Conservation (phyloP, 2,888 invertebrate species). For the Hemithea aestivaria region DNA sequence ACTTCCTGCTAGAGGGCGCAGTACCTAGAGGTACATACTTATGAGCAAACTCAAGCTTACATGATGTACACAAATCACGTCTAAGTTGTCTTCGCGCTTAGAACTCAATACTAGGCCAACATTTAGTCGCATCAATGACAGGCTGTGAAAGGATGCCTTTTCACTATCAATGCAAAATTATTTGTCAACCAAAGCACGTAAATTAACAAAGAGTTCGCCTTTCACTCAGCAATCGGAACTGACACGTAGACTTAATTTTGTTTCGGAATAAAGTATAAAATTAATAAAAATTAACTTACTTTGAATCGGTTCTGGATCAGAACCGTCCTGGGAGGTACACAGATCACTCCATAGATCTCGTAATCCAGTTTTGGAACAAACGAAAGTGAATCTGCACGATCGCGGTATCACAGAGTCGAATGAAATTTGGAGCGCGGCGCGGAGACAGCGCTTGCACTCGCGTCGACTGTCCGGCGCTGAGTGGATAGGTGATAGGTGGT, state of each 20-base stretch:
- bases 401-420: constrained; percentile 5
- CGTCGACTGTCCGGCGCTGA: constrained; percentile 49
- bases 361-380: constrained; percentile 44
- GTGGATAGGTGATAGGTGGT: constrained; percentile 29
- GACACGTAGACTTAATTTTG: constrained; percentile 71
- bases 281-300: constrained; percentile 51
- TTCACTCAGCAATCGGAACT: constrained; percentile 71
- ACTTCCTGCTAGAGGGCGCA: no score
- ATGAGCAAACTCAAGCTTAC: no score
- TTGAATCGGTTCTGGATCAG: constrained; percentile 44
- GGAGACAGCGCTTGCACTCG: constrained; percentile 53
- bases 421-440: constrained; percentile 6
- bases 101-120: background rate
- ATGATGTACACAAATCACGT: no score
- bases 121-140: constrained; percentile 3
- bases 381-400: constrained; percentile 60
- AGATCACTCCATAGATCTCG: constrained; percentile 47
- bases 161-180: constrained; percentile 32
- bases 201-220: constrained; percentile 72
- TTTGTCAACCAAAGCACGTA: constrained; percentile 54
- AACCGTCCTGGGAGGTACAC: constrained; percentile 32
- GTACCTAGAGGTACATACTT: no score
- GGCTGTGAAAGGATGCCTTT: constrained; percentile 12
- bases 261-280: constrained; percentile 41
- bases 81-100: no score